These are phyloP conservation scores for Turnix velox DNA, from an alignment of 2,113 vertebrate genomes.

Conservation along the genomic window DNA sequence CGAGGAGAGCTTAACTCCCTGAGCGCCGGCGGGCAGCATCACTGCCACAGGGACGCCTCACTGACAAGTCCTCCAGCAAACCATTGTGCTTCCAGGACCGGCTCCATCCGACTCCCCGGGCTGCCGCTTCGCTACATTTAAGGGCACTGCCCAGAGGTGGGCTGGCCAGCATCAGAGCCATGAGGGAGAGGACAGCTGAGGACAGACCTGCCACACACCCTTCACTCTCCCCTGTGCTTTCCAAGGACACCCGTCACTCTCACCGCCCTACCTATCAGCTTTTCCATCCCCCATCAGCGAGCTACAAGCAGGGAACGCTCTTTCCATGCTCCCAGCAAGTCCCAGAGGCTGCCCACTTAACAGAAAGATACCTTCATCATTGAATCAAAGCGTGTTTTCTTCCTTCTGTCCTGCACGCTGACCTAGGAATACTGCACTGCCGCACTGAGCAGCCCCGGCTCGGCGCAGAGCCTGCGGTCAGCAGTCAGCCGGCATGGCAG, in stretches of 20 bases:
- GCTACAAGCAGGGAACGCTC: neutral
- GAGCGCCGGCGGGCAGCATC: neutral
- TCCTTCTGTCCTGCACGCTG: neutral
- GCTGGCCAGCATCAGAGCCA: neutral
- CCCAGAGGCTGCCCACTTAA: neutral
- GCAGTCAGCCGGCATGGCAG: slow-evolving; percentile 22
- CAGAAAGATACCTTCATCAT: neutral
- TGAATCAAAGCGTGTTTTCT: neutral
- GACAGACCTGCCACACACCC: neutral
- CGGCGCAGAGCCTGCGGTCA: neutral
- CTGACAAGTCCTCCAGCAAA: neutral
- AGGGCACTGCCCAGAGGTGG: neutral
- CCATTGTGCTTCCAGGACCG: neutral
- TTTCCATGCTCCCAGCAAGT: neutral
- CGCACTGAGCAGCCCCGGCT: neutral
- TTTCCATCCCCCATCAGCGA: neutral
- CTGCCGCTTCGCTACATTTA: rapidly evolving
- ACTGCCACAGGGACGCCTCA: rapidly evolving
- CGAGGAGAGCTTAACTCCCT: slow-evolving; percentile 28
- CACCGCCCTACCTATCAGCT: neutral
- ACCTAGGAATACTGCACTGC: neutral
- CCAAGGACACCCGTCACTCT: rapidly evolving
- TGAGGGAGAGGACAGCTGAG: rapidly evolving
- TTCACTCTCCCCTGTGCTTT: neutral
- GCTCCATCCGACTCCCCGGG: neutral